Base-by-base conservation (phyloP, 2,888 invertebrate genomes). In the Lysandra coridon region DNA sequence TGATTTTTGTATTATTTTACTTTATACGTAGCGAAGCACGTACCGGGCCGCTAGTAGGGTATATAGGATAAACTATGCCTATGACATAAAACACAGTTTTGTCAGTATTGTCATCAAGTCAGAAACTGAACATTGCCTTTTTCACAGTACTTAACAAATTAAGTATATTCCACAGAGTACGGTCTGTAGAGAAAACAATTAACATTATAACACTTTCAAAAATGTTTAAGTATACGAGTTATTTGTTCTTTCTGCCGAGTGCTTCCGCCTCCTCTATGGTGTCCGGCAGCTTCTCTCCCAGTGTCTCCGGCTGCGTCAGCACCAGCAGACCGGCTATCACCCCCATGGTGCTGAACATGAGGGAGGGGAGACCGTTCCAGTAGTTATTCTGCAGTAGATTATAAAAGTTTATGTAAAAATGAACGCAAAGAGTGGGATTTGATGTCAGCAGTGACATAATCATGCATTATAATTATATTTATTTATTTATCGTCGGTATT, bases 231-330 rank as follows among this genome's bases (percentile, higher is more conserved):
- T 64, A 2, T 49, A 49, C 44, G 10, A 49, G 44, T 73, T 40
- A 73, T 40, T 73, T 40, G 14, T 40, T 73, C 37, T 33, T 17
- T 53, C 30, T 75, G 4, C 92, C 92, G 1, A 92, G 81, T 0
- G 87, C 88, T 78, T 95, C 93, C 0, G 96, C 96, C 80, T 96
- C 96, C 37, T 92, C 92, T 49, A 96, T 89, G 17, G 96, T 96
- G 82, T 96, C 95, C 1, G 96, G 96, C 86, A 96, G 87, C 81
- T 92, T 92, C 17, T 93, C 88, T 81, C 95, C 95, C 17, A 95
- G 92, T 0, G 96, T 96, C 88, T 96, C 96, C 0, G 96, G 96
- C 85, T 96, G 96, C 57, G 95, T 92, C 76, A 96, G 90, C 5
- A 95, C 93, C 76, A 96, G 87, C 33, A 91, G 75, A 0, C 95